Evolutionary conservation across 2,888 invertebrate genomes (phyloP).

Genomic region (Calliphora vomitoria): DNA sequence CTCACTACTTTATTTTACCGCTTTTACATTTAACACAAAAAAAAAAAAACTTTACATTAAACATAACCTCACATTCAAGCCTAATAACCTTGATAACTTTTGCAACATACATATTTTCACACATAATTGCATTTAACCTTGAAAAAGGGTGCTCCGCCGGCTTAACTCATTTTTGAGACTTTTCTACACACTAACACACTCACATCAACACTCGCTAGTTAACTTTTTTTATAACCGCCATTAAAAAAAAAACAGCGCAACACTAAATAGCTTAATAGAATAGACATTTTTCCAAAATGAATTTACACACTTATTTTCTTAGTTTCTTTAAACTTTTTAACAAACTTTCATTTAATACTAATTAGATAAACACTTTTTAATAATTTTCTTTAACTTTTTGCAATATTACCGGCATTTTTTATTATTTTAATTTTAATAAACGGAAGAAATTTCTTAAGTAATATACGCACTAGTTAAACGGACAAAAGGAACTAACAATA

Average conservation of each 20-base stretch:
- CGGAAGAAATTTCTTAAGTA: neutral
- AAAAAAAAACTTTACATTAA: neutral
- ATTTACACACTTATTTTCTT: neutral
- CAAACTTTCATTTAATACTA: neutral
- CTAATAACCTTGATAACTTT: neutral
- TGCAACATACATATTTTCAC: neutral
- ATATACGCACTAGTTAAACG: neutral
- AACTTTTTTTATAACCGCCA: slow-evolving; percentile 8
- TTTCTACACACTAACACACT: neutral
- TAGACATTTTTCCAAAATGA: neutral
- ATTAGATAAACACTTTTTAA: slow-evolving; percentile 25
- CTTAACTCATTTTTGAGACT: slow-evolving; percentile 11
- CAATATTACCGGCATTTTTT: neutral
- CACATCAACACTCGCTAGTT: neutral
- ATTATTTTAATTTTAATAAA: neutral
- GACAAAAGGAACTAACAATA: neutral
- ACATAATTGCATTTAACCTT: slow-evolving; percentile 4
- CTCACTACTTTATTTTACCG: neutral
- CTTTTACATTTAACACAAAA: neutral
- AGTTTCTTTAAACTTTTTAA: neutral
- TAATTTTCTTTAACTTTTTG: neutral
- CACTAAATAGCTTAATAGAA: neutral
- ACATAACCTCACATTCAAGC: slow-evolving; percentile 19
- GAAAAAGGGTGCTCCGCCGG: slow-evolving; percentile 15
- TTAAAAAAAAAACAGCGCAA: neutral